Conservation (phyloP, 1,140 invertebrate species). For the Paralvinella palmiformis region DNA sequence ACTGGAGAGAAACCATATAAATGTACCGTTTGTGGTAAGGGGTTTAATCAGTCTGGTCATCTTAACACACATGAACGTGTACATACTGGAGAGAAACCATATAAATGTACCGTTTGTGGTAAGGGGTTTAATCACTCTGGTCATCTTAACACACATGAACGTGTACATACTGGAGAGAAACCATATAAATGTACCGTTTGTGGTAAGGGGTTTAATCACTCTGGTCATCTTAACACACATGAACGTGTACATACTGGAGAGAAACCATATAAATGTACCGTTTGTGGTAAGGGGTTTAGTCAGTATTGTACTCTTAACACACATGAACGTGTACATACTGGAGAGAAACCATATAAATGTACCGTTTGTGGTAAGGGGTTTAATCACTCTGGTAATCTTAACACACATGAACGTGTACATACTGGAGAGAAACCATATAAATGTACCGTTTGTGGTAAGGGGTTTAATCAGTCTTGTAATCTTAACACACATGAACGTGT, state of each 20-base stretch:
- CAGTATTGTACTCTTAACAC: constrained; percentile 16
- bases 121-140: constrained; percentile 14
- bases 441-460: constrained; percentile 67
- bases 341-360: constrained; percentile 36
- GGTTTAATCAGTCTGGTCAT: constrained; percentile 6
- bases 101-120: constrained; percentile 17
- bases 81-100: constrained; percentile 24
- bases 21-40: constrained; percentile 11
- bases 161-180: constrained; percentile 26
- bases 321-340: constrained; percentile 25
- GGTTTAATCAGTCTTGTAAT: constrained; percentile 11
- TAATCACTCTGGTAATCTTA: constrained; percentile 79
- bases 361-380: constrained; percentile 85
- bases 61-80: constrained; percentile 27
- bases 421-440: constrained; percentile 73
- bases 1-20: constrained; percentile 24
- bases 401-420: constrained; percentile 72
- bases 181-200: constrained; percentile 27
- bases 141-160: constrained; percentile 19
- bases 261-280: constrained; percentile 28
- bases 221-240: constrained; percentile 28
- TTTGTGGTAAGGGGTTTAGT: constrained; percentile 25
- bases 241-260: constrained; percentile 30
- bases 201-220: constrained; percentile 23
- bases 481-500: constrained; percentile 8